Evolutionary conservation across 2,888 invertebrate species (phyloP), one percentile per base, ranked within the genome.

Genomic region (Clivina fossor): DNA sequence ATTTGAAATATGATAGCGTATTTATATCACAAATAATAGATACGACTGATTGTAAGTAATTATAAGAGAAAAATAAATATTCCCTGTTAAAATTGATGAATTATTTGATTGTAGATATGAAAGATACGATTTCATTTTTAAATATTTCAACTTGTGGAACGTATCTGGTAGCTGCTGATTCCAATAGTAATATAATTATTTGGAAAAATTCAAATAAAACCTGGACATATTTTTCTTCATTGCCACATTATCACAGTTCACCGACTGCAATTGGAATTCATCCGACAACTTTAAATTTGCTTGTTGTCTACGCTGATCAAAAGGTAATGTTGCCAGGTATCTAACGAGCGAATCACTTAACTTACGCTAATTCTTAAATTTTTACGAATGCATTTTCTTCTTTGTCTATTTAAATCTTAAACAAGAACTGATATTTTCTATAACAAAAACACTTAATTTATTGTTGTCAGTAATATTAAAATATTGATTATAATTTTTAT

Each of bases 261-360:
- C 85, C 88, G 0, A 87, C 88, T 0, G 88, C 91, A 0, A 65
- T 93, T 61, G 79, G 83, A 1, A 77, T 93, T 35, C 83, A 87
- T 66, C 77, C 80, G 13, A 70, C 70, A 5, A 73, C 74, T 1
- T 77, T 81, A 3, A 78, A 78, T 35, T 71, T 93, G 4, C 79
- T 90, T 24, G 77, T 88, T 7, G 82, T 82, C 2, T 93, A 92
- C 74, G 80, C 89, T 0, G 88, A 94, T 76, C 86, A 88, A 64
- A 87, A 84, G 80, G 90, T 89, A 71, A n/a, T n/a, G n/a, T n/a
- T n/a, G n/a, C n/a, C n/a, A n/a, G n/a, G n/a, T n/a, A n/a, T n/a
- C n/a, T n/a, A n/a, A n/a, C n/a, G n/a, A n/a, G n/a, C n/a, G n/a
- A n/a, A n/a, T n/a, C n/a, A n/a, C n/a, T n/a, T n/a, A n/a, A n/a